phyloP scores from a whole-genome alignment of 2,888 invertebrate genomes.

The Abrostola tripartita region DNA sequence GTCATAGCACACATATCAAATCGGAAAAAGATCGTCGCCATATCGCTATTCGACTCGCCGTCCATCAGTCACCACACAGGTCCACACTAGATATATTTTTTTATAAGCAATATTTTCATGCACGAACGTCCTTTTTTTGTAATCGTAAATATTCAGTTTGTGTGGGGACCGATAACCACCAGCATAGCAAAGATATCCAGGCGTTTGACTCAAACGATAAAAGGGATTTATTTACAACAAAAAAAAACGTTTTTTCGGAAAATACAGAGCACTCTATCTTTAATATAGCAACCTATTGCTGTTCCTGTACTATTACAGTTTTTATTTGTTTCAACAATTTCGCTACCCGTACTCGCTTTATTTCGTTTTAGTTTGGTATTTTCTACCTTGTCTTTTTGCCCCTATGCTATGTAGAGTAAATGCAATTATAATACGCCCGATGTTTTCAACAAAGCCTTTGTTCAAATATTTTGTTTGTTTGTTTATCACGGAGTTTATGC shows the following conservation, averaged over 20 bases:
- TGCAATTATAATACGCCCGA: constrained; percentile 12
- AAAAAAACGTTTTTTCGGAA: constrained; percentile 9
- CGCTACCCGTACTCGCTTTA: constrained; percentile 15
- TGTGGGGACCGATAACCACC: too few relatives aligned
- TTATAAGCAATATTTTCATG: too few relatives aligned
- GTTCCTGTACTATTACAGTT: constrained; percentile 37
- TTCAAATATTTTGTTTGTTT: neutral
- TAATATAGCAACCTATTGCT: constrained; percentile 40
- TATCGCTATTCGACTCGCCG: too few relatives aligned
- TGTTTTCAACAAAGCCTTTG: constrained; percentile 6
- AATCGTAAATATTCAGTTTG: too few relatives aligned
- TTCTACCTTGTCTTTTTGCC: constrained; percentile 27
- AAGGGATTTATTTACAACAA: too few relatives aligned
- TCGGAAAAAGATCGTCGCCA: too few relatives aligned
- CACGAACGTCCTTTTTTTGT: too few relatives aligned
- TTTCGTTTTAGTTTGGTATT: constrained; percentile 24
- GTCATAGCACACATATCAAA: too few relatives aligned
- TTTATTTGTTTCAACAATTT: constrained; percentile 44
- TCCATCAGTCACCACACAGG: too few relatives aligned
- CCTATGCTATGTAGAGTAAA: constrained; percentile 26
- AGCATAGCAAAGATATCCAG: too few relatives aligned
- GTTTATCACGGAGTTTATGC: neutral
- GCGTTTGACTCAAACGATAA: constrained; percentile 12
- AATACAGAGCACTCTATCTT: constrained; percentile 34
- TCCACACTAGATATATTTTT: too few relatives aligned